These are phyloP conservation scores for Trichogramma pretiosum DNA, from an alignment of 1,140 invertebrate species.

Conservation along the genomic window DNA sequence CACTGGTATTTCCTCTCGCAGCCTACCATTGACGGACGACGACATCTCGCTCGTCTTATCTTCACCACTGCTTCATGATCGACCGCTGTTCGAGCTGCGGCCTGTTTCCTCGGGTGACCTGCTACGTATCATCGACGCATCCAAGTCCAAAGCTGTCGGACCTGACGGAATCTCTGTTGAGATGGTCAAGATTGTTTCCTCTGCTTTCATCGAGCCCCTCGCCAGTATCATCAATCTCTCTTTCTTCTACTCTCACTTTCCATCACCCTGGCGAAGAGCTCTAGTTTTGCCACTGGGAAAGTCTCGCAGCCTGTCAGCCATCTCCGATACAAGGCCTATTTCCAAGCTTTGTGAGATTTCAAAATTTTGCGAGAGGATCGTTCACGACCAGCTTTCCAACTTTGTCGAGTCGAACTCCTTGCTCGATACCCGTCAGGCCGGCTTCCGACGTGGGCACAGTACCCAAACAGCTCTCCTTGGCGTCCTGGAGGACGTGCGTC, in stretches of 20 bases:
- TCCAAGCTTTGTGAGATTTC: neutral
- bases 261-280: neutral
- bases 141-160: too few species aligned
- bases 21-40: too few species aligned
- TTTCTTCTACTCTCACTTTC: neutral
- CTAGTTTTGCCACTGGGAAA: constrained; percentile 1
- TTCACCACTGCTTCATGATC: too few species aligned
- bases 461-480: neutral
- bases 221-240: too few species aligned
- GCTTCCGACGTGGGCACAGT: neutral
- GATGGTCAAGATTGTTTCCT: too few species aligned
- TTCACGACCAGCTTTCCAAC: neutral
- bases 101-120: too few species aligned
- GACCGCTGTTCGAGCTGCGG: too few species aligned
- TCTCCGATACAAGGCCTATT: neutral
- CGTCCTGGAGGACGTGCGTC: neutral
- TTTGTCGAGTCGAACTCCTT: neutral
- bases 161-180: too few species aligned
- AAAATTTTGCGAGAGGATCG: neutral
- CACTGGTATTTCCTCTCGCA: too few species aligned
- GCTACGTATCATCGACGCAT: too few species aligned
- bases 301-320: neutral
- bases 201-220: too few species aligned
- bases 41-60: too few species aligned
- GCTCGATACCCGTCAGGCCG: neutral